Base-by-base conservation (phyloP, 2,888 invertebrate genomes). In the Nesidiocoris tenuis region DNA sequence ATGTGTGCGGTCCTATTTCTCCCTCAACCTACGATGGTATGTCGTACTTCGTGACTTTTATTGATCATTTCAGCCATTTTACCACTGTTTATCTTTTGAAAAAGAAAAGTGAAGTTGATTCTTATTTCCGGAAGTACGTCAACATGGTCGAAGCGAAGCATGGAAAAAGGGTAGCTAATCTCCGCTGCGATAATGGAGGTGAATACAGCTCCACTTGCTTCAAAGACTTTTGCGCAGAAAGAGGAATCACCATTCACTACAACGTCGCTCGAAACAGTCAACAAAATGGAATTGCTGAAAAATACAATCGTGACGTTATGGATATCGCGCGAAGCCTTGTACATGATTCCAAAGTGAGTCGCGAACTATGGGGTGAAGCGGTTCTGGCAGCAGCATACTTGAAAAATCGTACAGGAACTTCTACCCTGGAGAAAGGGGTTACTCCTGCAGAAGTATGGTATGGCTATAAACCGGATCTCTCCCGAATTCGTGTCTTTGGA, bases 361-460 rank as follows among this genome's bases (percentile, higher is more conserved):
- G 16, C 16, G n/a, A 61, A 3, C 7, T 61, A 12, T 61, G 61
- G 22, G n/a, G n/a, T n/a, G n/a, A n/a, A n/a, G n/a, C n/a, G n/a
- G 75, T 79, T 3, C 39, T 76, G 18, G 76, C 77, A 61, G 78
- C 81, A 61, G n/a, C n/a, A n/a, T n/a, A n/a, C n/a, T n/a, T n/a
- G n/a, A n/a, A n/a, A n/a, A n/a, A n/a, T n/a, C n/a, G 70, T 80
- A 23, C 68, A 22, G 76, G 75, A 67, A 79, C 79, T 21, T 72
- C 68, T 22, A 76, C 76, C 19, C 9, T 80, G 63, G 39, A 19
- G 22, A 66, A 54, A 12, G 75, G 79, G 54, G 63, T 24, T n/a
- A 82, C 82, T 5, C 82, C 82, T 9, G 72, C 66, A 59, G 82
- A 82, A 79, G 74, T 76, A 19, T 82, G 82, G 82, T 78, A 76